Evolutionary conservation across 2,888 invertebrate species (phyloP), one percentile per base, ranked within the genome.

Genomic region (Prosopocoilus inquinatus): DNA sequence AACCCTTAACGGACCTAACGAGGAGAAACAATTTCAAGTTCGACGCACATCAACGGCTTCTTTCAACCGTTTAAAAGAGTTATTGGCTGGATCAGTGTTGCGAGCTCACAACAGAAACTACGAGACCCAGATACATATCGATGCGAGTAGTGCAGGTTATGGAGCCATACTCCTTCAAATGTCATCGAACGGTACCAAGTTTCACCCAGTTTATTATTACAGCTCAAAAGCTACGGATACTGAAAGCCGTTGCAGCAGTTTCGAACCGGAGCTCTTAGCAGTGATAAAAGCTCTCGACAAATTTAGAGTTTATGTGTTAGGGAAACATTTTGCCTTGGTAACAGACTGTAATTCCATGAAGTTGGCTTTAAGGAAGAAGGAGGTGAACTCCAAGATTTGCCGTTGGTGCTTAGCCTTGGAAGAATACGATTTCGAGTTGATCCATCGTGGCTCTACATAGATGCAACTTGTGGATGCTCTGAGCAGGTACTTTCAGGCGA

Each of bases 241-340:
- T 5, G 69, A 74, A 59, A 57, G 62, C 13, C 68, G 66, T 47
- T 73, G 70, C 43, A 43, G 48, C n/a, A 70, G 70, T 12, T 75
- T 74, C 53, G 71, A 74, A 41, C 51, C 75, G 2, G 73, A 75
- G 63, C 69, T 71, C 1, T 48, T 73, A 8, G 72, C 71, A 0
- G 58, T 74, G 4, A 61, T 73, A n/a, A 53, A 69, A 55, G 66
- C 72, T 0, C 43, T 74, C 1, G 68, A 69, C 20, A 73, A 70
- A 50, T 74, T 73, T 59, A 41, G 70, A 11, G 60, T 70, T 2
- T 73, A 72, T 50, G 52, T 75, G 3, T 33, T 70, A 8, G 70
- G 68, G 4, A 50, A 54, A 28, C 45, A 59, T 12, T 70, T 72
- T 44, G 72, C 67, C 54, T 66, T 74, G 8, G 61, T 72, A 2